These are phyloP conservation scores for Phalacrocorax aristotelis DNA, from an alignment of 2,113 vertebrate genomes.

Conservation along the genomic window DNA sequence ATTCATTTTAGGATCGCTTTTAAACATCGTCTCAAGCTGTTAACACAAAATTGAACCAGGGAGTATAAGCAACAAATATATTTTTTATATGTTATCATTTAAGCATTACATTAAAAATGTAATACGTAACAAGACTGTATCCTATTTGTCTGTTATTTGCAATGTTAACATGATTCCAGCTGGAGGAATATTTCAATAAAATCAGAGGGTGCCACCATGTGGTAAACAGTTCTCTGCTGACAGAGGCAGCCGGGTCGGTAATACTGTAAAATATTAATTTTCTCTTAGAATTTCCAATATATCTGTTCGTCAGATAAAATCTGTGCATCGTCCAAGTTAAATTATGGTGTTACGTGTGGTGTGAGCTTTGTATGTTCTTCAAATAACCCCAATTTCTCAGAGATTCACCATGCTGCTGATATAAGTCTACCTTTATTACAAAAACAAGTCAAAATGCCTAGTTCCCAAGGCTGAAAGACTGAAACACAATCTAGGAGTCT, in stretches of 20 bases:
- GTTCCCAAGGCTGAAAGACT: background rate
- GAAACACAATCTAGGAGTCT: background rate
- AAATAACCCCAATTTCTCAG: background rate
- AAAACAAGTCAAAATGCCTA: background rate
- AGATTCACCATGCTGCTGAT: background rate
- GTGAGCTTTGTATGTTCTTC: background rate
- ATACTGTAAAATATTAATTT: background rate
- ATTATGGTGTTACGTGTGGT: background rate
- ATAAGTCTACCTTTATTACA: background rate
- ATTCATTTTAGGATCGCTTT: conserved; percentile 64
- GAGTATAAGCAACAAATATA: background rate
- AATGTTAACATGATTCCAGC: background rate
- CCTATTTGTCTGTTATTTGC: background rate
- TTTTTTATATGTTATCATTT: background rate
- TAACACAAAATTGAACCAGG: conserved; percentile 1
- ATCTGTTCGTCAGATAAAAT: background rate
- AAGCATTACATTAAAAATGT: background rate
- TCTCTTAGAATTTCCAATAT: background rate
- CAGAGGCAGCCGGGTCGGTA: background rate
- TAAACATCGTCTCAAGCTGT: conserved; percentile 91
- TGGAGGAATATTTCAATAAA: background rate
- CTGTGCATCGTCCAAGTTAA: background rate
- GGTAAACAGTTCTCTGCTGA: background rate
- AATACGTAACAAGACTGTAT: background rate
- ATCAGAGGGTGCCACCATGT: conserved; percentile 45